These are phyloP conservation scores for Nyleta sp. DNA, from an alignment of 2,888 invertebrate species.

Conservation along the genomic window DNA sequence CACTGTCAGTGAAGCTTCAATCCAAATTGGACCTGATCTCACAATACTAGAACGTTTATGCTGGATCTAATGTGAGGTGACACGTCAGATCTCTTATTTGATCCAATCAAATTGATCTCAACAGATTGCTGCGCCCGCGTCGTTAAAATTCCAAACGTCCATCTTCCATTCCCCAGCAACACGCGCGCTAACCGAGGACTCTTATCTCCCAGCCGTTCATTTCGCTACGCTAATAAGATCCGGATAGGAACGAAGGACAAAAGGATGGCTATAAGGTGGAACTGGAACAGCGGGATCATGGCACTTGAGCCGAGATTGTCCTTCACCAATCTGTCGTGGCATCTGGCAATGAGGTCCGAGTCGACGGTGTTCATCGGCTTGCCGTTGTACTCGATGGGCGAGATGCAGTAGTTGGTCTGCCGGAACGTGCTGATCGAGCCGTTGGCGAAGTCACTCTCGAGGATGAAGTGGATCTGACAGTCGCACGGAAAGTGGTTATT, in stretches of 20 bases:
- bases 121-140: too few species aligned
- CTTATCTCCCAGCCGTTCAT: too few species aligned
- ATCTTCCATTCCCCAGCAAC: too few species aligned
- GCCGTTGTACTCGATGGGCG: constrained; percentile 92
- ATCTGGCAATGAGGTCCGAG: constrained; percentile 86
- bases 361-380: constrained; percentile 88
- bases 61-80: too few species aligned
- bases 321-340: constrained; percentile 87
- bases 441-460: constrained; percentile 90
- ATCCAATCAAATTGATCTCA: too few species aligned
- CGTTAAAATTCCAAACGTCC: too few species aligned
- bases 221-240: constrained; percentile 47
- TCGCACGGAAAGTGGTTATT: constrained; percentile 95
- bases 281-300: constrained; percentile 44
- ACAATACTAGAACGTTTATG: too few species aligned
- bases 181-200: too few species aligned
- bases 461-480: constrained; percentile 90
- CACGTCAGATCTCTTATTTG: too few species aligned
- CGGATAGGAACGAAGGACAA: constrained; percentile 38
- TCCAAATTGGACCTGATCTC: too few species aligned
- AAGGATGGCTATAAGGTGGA: constrained; percentile 39
- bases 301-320: constrained; percentile 84
- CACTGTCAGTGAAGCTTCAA: too few species aligned
- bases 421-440: constrained; percentile 83
- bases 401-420: constrained; percentile 91